phyloP scores from a whole-genome alignment of 2,113 vertebrate genomes.

The Forbesichthys agassizii region DNA sequence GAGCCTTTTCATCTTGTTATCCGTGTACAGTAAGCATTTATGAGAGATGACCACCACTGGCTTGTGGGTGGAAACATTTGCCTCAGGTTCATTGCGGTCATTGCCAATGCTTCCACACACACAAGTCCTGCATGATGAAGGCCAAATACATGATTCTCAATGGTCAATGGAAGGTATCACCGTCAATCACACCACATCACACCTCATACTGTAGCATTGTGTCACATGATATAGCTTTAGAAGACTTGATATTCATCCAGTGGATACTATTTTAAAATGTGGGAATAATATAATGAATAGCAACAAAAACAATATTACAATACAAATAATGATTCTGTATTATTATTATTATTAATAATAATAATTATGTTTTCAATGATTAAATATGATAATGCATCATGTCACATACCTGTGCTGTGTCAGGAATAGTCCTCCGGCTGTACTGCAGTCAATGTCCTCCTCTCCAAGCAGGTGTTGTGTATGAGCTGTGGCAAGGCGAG shows the following conservation, averaged over 20 bases:
- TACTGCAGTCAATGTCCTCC: conserved; percentile 31
- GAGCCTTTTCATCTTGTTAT: not conserved
- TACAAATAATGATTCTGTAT: not conserved
- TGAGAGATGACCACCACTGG: not conserved
- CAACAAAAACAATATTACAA: no score
- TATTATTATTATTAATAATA: no score
- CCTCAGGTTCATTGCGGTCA: not conserved
- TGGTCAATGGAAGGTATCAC: not conserved
- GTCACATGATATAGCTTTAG: not conserved
- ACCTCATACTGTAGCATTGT: not conserved
- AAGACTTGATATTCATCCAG: no score
- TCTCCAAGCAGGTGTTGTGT: conserved; percentile 14
- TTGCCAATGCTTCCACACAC: not conserved
- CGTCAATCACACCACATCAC: not conserved
- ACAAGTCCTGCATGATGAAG: no score
- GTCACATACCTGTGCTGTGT: conserved; percentile 32
- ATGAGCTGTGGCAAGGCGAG: conserved; percentile 11
- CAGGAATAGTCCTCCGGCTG: conserved; percentile 34
- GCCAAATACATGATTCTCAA: not conserved
- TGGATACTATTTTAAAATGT: not conserved
- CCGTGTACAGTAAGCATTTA: not conserved
- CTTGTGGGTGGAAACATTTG: not conserved
- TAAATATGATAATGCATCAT: no score
- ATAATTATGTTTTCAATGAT: no score
- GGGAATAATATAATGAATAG: no score